These are phyloP conservation scores for Athene cunicularia DNA, from an alignment of 2,113 vertebrate species.

Conservation along the genomic window DNA sequence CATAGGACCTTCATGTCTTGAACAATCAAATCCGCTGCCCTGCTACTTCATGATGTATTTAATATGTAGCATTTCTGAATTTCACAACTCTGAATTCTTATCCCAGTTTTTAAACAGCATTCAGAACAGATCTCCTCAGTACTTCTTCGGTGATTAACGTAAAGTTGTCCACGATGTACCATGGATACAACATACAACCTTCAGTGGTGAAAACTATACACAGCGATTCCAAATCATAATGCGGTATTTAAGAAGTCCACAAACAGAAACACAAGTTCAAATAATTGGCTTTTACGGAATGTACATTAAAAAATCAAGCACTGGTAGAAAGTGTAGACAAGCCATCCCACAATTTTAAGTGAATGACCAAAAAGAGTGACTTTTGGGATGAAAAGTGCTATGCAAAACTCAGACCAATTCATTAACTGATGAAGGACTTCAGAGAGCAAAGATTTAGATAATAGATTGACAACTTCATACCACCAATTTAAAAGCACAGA, in stretches of 20 bases:
- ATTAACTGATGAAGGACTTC: not conserved
- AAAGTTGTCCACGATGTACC: not conserved
- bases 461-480: not conserved
- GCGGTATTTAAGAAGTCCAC: not conserved
- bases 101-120: not conserved
- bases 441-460: not conserved
- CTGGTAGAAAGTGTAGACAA: not conserved
- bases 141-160: not conserved
- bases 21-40: constrained; percentile 27
- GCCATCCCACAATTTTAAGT: not conserved
- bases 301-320: not conserved
- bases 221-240: not conserved
- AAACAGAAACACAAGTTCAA: not conserved
- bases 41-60: not conserved
- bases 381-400: not conserved
- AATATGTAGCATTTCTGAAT: constrained; percentile 2
- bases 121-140: constrained; percentile 2
- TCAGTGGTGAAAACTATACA: not conserved
- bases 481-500: not conserved
- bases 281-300: not conserved
- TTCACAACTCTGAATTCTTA: not conserved
- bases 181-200: not conserved
- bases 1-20: not conserved
- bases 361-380: not conserved
- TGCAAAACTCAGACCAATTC: not conserved